Percentiles rank a stretch among this genome's conserved stretches.
phyloP scores from a whole-genome alignment of 2,888 invertebrate genomes.

The Parapristionchus giblindavisi region DNA sequence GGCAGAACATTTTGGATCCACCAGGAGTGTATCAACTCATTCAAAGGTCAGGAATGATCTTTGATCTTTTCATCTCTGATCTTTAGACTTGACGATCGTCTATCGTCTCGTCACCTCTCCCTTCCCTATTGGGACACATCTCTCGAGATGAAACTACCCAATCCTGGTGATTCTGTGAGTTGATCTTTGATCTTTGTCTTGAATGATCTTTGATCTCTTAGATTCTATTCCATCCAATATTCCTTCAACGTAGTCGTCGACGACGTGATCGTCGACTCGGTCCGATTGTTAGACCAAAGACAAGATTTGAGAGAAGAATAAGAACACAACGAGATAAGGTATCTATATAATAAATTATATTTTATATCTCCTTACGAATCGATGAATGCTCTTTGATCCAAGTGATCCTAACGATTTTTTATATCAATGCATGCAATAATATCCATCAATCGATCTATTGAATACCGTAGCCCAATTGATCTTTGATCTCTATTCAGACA shows the following conservation, averaged over 20 bases:
- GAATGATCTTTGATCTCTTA: not conserved
- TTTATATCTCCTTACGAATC: too few relatives aligned
- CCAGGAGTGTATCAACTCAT: slow-evolving; percentile 36
- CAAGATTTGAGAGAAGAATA: slow-evolving; percentile 32
- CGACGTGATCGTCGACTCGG: slow-evolving; percentile 14
- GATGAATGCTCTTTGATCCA: too few relatives aligned
- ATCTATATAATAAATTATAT: not conserved
- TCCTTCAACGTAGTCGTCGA: slow-evolving; percentile 28
- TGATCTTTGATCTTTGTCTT: not conserved
- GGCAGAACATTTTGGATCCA: slow-evolving; percentile 35
- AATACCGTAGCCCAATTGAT: slow-evolving; percentile 17
- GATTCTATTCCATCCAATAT: slow-evolving; percentile 31
- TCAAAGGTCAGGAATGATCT: slow-evolving; percentile 16
- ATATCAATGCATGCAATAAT: too few relatives aligned
- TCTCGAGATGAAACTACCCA: slow-evolving; percentile 12
- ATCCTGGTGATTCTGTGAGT: slow-evolving; percentile 35
- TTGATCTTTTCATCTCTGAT: too few relatives aligned
- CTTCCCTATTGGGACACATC: slow-evolving; percentile 37
- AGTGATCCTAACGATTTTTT: too few relatives aligned
- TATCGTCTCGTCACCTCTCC: slow-evolving; percentile 13
- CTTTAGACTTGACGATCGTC: slow-evolving; percentile 34
- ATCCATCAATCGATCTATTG: too few relatives aligned
- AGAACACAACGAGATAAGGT: slow-evolving; percentile 18
- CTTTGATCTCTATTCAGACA: not conserved
- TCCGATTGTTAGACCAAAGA: slow-evolving; percentile 22